Evolutionary conservation across 1,140 invertebrate species (phyloP).

Genomic region (Bactericera cockerelli): DNA sequence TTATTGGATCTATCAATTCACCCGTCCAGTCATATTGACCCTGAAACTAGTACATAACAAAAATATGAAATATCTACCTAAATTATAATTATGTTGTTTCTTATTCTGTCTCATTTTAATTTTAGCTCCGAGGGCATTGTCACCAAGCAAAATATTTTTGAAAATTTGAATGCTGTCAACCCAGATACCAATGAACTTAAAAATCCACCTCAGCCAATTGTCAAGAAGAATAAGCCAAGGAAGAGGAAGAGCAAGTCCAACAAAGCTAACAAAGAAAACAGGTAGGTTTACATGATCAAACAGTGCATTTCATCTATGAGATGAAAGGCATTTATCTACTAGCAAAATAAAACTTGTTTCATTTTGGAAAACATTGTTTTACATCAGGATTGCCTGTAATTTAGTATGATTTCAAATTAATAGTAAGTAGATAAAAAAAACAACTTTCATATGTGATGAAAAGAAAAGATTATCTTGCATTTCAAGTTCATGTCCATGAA

Average conservation of each 20-base stretch:
- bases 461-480: no score
- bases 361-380: no score
- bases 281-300: no score
- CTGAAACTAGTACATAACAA: no score
- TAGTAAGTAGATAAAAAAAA: no score
- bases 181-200: slow-evolving; percentile 1
- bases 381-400: no score
- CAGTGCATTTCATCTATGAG: no score
- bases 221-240: neutral
- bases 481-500: no score
- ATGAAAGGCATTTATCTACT: no score
- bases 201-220: neutral
- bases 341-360: no score
- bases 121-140: neutral
- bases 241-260: neutral
- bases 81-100: neutral
- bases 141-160: slow-evolving; percentile 1
- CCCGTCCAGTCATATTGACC: neutral
- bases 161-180: slow-evolving; percentile 6
- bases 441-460: no score
- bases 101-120: neutral
- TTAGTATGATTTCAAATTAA: no score
- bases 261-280: neutral
- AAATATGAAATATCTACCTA: neutral
- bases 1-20: neutral